These are phyloP conservation scores for Zosterops lateralis DNA, from an alignment of 2,113 vertebrate genomes.

Conservation along the genomic window DNA sequence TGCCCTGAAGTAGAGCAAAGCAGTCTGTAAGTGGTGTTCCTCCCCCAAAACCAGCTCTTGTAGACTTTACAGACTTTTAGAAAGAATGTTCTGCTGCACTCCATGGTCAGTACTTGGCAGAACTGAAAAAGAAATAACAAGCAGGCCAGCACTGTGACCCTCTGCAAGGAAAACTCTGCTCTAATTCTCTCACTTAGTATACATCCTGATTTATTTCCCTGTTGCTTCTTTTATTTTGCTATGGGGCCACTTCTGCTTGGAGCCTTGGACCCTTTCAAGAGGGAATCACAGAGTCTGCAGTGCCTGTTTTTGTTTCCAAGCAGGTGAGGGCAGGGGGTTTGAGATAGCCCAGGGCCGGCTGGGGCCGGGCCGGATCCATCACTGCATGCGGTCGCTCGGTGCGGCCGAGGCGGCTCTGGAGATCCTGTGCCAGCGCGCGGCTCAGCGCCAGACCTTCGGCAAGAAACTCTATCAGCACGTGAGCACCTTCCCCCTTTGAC, in stretches of 20 bases:
- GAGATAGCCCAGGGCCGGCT: slow-evolving; percentile 91
- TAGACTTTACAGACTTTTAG: neutral
- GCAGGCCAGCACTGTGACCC: neutral
- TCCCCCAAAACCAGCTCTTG: neutral
- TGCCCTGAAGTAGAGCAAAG: neutral
- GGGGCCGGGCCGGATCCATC: slow-evolving; percentile 89
- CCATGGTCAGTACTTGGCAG: neutral
- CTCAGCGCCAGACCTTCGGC: slow-evolving; percentile 79
- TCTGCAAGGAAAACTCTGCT: neutral
- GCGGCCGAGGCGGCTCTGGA: slow-evolving; percentile 81
- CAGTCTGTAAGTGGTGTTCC: neutral
- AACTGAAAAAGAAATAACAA: neutral
- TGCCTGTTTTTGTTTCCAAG: neutral
- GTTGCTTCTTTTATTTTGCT: neutral
- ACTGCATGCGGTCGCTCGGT: slow-evolving; percentile 89
- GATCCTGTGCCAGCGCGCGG: slow-evolving; percentile 82
- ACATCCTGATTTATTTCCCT: neutral
- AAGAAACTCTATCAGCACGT: slow-evolving; percentile 89
- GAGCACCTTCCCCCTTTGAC: slow-evolving; percentile 17
- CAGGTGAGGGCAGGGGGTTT: slow-evolving; percentile 91
- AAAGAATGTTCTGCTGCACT: neutral
- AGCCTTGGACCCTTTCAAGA: neutral
- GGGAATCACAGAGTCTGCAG: accelerated
- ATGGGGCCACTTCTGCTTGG: neutral
- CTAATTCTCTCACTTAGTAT: neutral